These are phyloP conservation scores for Hyaena hyaena DNA, from an alignment of 2,113 vertebrate species.

Conservation along the genomic window DNA sequence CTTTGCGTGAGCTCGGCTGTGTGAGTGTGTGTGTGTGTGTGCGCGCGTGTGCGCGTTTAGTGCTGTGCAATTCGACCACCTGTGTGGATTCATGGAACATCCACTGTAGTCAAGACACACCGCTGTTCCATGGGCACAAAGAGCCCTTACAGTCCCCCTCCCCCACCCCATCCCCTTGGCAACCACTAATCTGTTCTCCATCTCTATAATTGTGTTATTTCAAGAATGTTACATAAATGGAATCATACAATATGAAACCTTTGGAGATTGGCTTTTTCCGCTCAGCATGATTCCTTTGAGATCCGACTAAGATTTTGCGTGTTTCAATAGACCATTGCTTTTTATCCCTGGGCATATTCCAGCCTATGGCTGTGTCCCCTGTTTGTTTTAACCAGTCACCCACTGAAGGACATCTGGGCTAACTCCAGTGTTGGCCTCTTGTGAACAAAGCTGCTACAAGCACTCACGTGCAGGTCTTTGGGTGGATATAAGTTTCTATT, in stretches of 20 bases:
- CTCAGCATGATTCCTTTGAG: not conserved
- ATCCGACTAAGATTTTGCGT: not conserved
- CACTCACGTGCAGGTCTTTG: not conserved
- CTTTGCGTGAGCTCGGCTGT: not conserved
- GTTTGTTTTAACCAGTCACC: not conserved
- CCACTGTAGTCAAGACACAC: not conserved
- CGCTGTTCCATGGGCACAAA: not conserved
- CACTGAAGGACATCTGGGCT: not conserved
- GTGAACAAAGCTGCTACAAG: not conserved
- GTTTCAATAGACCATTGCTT: not conserved
- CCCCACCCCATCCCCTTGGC: conserved; percentile 35
- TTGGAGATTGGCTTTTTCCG: conserved; percentile 6
- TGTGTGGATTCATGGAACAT: not conserved
- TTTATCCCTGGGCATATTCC: not conserved
- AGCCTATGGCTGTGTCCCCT: not conserved
- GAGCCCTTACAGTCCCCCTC: not conserved
- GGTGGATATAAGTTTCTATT: not conserved
- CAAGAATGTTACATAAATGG: conserved; percentile 26
- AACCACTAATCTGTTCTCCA: conserved; percentile 39
- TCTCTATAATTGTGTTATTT: conserved; percentile 49
- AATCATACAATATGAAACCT: not conserved
- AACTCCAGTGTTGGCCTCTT: not conserved
- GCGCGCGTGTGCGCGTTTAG: not conserved
- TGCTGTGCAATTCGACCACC: not conserved
- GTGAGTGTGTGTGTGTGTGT: not conserved